Base-by-base conservation (phyloP, 2,113 vertebrate genomes). In the Pseudois nayaur region DNA sequence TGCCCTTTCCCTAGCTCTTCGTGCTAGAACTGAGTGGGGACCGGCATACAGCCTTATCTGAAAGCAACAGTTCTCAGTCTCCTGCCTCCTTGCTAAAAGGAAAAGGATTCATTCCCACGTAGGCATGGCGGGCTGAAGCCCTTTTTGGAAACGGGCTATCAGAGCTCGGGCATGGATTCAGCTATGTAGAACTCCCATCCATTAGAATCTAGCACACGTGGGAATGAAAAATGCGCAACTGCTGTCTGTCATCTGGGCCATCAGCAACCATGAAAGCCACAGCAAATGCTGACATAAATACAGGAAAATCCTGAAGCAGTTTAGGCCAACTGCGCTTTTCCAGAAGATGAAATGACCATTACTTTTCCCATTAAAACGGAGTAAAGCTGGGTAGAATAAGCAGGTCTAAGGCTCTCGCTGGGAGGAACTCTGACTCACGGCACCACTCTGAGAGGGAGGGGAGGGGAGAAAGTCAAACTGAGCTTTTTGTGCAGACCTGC, bases 121-220 rank as follows among this genome's bases (percentile, higher is more conserved):
- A 97, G 59, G 96, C 95, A 78, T 57, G 79, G 92, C 87, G 81
- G 88, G 95, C 0, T 21, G 84, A 87, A 97, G 84, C 52, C 59
- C 86, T 52, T 96, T 95, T 85, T 96, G 93, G 92, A 98, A 98
- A 98, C 36, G 52, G 93, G 54, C 0, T 0, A 31, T 36, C 87
- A 85, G 82, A 96, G 64, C 21, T 48, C 1, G 43, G 84, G 97
- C 93, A 97, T 15, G 33, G 33, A 92, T 60, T 93, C 85, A 97
- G 93, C 95, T 97, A 13, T 40, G 54, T 43, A 76, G 86, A 96
- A 96, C 85, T 57, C 79, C 64, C 13, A 2, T 45, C 27, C 95
- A 45, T 96, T 48, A 76, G 43, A 52, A 55, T 87, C n/a, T 21
- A 82, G 59, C 21, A 52, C 57, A 83, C 86, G 74, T 52, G 92